phyloP scores from a whole-genome alignment of 2,797 vertebrate species.

The Anabacerthia variegaticeps region DNA sequence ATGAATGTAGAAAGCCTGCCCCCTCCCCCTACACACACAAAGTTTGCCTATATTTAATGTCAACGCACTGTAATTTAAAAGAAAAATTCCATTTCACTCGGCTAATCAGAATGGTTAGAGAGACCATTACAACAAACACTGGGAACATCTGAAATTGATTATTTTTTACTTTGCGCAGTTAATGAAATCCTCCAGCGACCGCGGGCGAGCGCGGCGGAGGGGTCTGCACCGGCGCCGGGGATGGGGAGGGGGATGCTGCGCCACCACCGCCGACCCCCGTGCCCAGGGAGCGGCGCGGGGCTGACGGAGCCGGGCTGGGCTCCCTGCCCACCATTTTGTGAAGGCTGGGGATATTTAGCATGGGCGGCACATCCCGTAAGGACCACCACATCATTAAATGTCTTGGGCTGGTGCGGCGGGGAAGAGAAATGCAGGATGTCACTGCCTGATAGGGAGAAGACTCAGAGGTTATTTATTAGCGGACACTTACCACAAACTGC shows the following conservation, averaged over 20 bases:
- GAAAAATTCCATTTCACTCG: slow-evolving; percentile 75
- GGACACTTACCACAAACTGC: slow-evolving; percentile 76
- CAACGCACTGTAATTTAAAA: slow-evolving; percentile 70
- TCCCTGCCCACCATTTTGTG: slow-evolving; percentile 72
- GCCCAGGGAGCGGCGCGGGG: background rate
- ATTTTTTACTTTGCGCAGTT: slow-evolving; percentile 72
- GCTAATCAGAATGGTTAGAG: slow-evolving; percentile 77
- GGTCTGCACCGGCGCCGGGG: background rate
- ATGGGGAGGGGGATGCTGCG: background rate
- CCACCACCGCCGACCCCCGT: background rate
- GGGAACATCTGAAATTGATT: slow-evolving; percentile 77
- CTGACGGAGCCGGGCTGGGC: background rate
- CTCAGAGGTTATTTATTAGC: slow-evolving; percentile 77
- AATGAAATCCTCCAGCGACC: slow-evolving; percentile 72
- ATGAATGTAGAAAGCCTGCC: background rate
- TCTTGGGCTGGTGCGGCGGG: slow-evolving; percentile 71
- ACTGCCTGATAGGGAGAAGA: slow-evolving; percentile 75
- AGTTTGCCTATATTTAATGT: slow-evolving; percentile 70
- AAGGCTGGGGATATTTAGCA: slow-evolving; percentile 62
- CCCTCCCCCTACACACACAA: background rate
- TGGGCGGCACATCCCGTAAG: slow-evolving; percentile 71
- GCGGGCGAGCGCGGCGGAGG: background rate
- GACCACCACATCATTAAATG: slow-evolving; percentile 77
- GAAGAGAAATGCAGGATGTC: slow-evolving; percentile 78
- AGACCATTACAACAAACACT: slow-evolving; percentile 76